Percentiles rank a stretch among this genome's conserved stretches.
phyloP scores from a whole-genome alignment of 2,797 vertebrate species.

The Margarornis squamiger region DNA sequence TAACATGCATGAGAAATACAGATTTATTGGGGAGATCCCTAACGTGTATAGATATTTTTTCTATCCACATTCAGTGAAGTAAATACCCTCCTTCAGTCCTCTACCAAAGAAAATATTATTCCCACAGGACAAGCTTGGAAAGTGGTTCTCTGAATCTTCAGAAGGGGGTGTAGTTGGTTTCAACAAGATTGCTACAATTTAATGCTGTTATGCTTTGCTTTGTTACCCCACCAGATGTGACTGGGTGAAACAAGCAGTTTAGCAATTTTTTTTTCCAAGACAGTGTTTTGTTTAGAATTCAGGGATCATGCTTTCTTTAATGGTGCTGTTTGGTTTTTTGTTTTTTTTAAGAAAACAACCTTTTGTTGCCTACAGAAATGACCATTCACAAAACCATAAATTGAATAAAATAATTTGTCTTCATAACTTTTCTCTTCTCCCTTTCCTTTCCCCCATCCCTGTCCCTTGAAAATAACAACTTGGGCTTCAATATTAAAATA shows the following conservation, averaged over 20 bases:
- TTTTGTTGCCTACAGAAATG: conserved; percentile 78
- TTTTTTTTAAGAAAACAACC: conserved; percentile 69
- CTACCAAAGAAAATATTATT: conserved; percentile 84
- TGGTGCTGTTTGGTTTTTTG: conserved; percentile 78
- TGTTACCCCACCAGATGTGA: conserved; percentile 73
- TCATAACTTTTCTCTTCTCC: conserved; percentile 69
- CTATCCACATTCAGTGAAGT: conserved; percentile 68
- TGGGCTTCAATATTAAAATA: conserved; percentile 80
- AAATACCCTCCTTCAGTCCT: conserved; percentile 79
- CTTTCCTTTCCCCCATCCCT: conserved; percentile 68
- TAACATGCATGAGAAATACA: conserved; percentile 68
- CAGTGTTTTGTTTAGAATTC: conserved; percentile 86
- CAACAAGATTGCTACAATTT: conserved; percentile 67
- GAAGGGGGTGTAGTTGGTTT: conserved; percentile 75
- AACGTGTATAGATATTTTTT: conserved; percentile 65
- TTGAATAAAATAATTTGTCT: conserved; percentile 77
- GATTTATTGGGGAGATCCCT: conserved; percentile 56
- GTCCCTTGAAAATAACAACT: conserved; percentile 72
- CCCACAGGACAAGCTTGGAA: conserved; percentile 75
- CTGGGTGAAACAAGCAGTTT: conserved; percentile 71
- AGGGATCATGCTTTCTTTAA: conserved; percentile 86
- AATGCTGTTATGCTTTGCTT: conserved; percentile 74
- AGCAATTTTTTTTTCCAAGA: conserved; percentile 65
- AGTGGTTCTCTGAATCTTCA: conserved; percentile 77
- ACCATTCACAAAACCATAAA: conserved; percentile 76